A percentile compares a stretch with the other conserved stretches of the same genome.
These are phyloP conservation scores for Peromyscus attwateri DNA, from an alignment of 2,797 vertebrate species.

Conservation along the genomic window DNA sequence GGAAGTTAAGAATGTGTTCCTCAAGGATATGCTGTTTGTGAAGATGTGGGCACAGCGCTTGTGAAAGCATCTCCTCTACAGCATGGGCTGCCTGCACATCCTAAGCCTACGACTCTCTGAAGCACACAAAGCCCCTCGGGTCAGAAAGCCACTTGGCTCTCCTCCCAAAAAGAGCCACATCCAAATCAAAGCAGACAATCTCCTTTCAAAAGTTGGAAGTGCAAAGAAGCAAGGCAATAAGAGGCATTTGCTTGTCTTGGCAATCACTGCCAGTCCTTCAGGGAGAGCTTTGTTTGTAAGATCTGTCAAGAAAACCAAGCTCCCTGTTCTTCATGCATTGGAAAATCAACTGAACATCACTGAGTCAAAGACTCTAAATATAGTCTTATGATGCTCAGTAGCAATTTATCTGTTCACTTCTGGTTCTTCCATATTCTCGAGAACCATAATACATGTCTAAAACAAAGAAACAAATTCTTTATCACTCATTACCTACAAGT, in stretches of 20 bases:
- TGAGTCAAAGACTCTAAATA: conserved; percentile 31
- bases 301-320: conserved; percentile 44
- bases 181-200: conserved; percentile 26
- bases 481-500: neutral
- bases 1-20: neutral
- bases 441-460: neutral
- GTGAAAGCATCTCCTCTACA: neutral
- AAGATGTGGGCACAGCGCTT: neutral
- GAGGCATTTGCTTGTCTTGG: neutral
- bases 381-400: conserved; percentile 25
- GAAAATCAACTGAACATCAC: conserved; percentile 19
- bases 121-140: neutral
- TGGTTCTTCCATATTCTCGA: neutral
- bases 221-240: neutral
- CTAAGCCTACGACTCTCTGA: neutral
- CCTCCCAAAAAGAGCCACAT: neutral
- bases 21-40: neutral
- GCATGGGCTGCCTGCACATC: neutral
- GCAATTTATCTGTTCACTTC: neutral
- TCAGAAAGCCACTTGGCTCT: neutral
- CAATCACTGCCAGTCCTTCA: conserved; percentile 1
- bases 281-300: neutral
- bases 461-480: neutral
- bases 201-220: neutral
- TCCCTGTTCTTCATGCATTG: neutral